phyloP scores from a whole-genome alignment of 2,797 vertebrate species.

The Falco biarmicus region DNA sequence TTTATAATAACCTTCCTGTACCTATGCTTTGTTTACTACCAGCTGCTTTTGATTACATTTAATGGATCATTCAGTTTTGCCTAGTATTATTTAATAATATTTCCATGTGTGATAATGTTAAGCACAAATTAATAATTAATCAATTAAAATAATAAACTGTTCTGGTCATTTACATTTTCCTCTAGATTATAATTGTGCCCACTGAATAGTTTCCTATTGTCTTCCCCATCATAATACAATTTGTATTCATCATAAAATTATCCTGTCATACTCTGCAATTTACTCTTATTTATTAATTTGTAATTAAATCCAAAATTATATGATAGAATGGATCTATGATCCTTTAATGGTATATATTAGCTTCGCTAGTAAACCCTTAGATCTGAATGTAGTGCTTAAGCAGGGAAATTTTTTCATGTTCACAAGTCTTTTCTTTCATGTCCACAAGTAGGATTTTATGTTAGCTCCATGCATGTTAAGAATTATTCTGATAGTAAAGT shows the following conservation, averaged over 20 bases:
- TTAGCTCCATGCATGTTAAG: neutral
- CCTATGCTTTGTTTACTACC: neutral
- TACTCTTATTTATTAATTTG: neutral
- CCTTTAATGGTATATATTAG: neutral
- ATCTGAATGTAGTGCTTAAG: neutral
- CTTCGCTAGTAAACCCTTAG: neutral
- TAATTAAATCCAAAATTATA: neutral
- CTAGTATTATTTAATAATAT: neutral
- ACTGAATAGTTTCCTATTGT: neutral
- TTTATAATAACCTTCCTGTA: slow-evolving; percentile 3
- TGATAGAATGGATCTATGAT: neutral
- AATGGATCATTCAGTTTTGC: neutral
- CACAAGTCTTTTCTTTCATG: neutral
- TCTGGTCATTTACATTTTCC: neutral
- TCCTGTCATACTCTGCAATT: neutral
- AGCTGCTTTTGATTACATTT: slow-evolving; percentile 6
- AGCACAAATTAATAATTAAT: neutral
- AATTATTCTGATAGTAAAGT: neutral
- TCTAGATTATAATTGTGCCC: neutral
- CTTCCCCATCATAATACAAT: neutral
- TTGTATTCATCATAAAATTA: neutral
- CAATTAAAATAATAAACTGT: neutral
- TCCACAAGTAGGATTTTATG: neutral
- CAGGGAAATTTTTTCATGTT: neutral
- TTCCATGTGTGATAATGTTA: neutral